These are phyloP conservation scores for Phymatocera aterrima DNA, from an alignment of 2,888 invertebrate species.

Conservation along the genomic window DNA sequence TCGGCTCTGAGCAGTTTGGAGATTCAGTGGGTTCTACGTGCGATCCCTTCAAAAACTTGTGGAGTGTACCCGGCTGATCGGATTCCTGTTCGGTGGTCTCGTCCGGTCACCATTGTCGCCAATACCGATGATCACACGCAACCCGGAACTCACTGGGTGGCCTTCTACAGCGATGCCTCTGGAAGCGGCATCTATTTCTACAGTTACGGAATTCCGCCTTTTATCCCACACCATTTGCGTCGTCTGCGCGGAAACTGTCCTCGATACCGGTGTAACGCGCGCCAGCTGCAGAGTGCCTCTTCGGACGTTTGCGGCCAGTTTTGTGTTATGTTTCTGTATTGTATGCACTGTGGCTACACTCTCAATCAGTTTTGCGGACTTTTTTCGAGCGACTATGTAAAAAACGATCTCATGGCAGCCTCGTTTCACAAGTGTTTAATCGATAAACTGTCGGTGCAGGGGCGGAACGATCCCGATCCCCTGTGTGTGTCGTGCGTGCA, in stretches of 20 bases:
- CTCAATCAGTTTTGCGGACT: no score
- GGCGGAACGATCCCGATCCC: no score
- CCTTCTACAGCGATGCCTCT: slow-evolving; percentile 45
- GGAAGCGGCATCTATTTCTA: slow-evolving; percentile 47
- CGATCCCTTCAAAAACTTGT: background rate
- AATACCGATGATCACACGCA: slow-evolving; percentile 49
- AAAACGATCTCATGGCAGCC: no score
- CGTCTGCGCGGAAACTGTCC: background rate
- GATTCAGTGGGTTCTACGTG: background rate
- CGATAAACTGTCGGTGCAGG: no score
- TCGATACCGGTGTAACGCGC: background rate
- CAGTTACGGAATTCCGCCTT: slow-evolving; percentile 45
- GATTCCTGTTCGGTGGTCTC: slow-evolving; percentile 43
- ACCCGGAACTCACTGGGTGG: slow-evolving; percentile 51
- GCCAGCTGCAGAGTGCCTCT: slow-evolving; percentile 30
- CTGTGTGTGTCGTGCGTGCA: no score
- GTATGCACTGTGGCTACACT: no score
- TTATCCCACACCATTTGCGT: slow-evolving; percentile 33
- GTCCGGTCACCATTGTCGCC: slow-evolving; percentile 39
- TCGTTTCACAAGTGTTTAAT: no score
- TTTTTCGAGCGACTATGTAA: no score
- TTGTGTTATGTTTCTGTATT: no score
- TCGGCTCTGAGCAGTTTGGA: slow-evolving; percentile 8
- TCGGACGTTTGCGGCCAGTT: slow-evolving; percentile 48
- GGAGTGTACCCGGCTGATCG: slow-evolving; percentile 40